Evolutionary conservation across 2,888 invertebrate species (phyloP).

Genomic region (Plebejus melissa): DNA sequence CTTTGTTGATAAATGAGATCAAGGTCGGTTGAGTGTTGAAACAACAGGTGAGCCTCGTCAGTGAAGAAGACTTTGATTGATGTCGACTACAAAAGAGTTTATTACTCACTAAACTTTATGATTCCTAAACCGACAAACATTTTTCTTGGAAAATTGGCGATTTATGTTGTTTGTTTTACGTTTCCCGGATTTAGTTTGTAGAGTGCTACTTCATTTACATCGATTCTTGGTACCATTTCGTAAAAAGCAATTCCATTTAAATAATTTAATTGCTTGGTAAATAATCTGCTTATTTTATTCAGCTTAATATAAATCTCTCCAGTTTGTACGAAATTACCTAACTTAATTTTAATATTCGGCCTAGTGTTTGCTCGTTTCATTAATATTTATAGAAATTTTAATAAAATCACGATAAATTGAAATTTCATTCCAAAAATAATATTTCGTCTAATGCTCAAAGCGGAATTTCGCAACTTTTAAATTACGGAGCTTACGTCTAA

Average conservation of each 20-base stretch:
- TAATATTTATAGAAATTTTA: not conserved
- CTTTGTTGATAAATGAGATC: not conserved
- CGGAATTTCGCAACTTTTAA: constrained; percentile 1
- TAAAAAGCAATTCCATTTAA: not conserved
- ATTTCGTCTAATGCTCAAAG: not conserved
- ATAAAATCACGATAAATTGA: not conserved
- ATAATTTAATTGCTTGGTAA: not conserved
- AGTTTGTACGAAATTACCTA: not conserved
- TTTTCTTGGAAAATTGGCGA: not conserved
- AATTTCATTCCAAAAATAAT: not conserved
- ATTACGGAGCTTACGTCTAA: constrained; percentile 3
- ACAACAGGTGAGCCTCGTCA: constrained; percentile 9
- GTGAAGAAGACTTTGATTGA: not conserved
- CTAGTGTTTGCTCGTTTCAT: not conserved
- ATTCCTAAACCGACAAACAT: not conserved
- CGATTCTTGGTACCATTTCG: not conserved
- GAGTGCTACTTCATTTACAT: not conserved
- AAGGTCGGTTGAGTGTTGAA: not conserved
- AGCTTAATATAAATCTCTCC: not conserved
- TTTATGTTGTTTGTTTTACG: not conserved
- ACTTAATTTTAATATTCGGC: not conserved
- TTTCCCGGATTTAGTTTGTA: not conserved
- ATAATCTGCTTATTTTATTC: not conserved
- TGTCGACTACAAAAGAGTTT: constrained; percentile 11
- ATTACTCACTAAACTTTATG: constrained; percentile 10